These are phyloP conservation scores for Psilanteris sp. DNA, from an alignment of 1,140 invertebrate genomes.

Conservation along the genomic window DNA sequence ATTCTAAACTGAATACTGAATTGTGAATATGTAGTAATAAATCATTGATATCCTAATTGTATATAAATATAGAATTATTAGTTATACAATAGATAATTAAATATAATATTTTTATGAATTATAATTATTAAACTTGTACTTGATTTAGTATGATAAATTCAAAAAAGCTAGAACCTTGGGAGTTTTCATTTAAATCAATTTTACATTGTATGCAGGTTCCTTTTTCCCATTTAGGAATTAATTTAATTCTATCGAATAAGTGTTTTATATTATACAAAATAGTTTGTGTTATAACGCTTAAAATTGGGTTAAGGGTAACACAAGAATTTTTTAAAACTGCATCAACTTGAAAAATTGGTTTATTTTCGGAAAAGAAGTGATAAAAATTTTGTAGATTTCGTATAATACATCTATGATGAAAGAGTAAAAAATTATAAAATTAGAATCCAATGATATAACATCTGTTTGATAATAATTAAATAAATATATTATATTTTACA, in stretches of 20 bases:
- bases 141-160: constrained; percentile 86
- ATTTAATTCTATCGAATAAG: constrained; percentile 84
- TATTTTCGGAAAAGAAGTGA: constrained; percentile 81
- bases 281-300: constrained; percentile 87
- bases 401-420: constrained; percentile 76
- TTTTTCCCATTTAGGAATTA: constrained; percentile 91
- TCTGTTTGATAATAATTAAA: not conserved
- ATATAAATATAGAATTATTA: not conserved
- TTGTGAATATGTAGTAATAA: constrained; percentile 84
- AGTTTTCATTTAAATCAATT: constrained; percentile 77
- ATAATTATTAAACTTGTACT: constrained; percentile 45
- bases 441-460: not conserved
- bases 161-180: constrained; percentile 85
- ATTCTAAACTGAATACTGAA: constrained; percentile 82
- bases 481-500: constrained; percentile 74
- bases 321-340: constrained; percentile 86
- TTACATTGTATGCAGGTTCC: constrained; percentile 88
- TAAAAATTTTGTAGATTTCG: constrained; percentile 87
- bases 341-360: constrained; percentile 88
- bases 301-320: constrained; percentile 86
- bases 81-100: not conserved
- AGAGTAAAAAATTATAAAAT: constrained; percentile 5
- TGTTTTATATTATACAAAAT: constrained; percentile 84
- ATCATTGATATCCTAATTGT: constrained; percentile 83
- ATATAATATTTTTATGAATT: not conserved